Base-by-base conservation (phyloP, 2,113 vertebrate species). In the Sinocyclocheilus rhinocerous region DNA sequence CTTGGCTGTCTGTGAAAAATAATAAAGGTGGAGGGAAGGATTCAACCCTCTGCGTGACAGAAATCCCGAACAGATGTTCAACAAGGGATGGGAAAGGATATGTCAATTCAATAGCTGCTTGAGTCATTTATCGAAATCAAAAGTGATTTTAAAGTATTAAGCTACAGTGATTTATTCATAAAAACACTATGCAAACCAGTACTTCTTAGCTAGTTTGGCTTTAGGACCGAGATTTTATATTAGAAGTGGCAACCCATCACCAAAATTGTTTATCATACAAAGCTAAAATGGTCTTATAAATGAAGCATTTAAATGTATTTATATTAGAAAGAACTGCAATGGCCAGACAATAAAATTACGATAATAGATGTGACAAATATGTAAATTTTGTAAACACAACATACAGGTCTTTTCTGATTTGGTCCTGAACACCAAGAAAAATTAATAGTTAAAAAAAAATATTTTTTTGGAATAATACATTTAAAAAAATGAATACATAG, bases 11-110 rank as follows among this genome's bases (percentile, higher is more conserved):
- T 52, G 26, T 29, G 80, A 80, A 77, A 84, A 81, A 83, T 70
- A 55, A 73, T 52, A 69, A 84, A 73, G 57, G 48, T 36, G 65
- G 36, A 39, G 65, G 18, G 16, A 84, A 48, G 48, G 4, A 48
- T n/a, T 65, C 63, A 76, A 45, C 36, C 42, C 65, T n/a, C 59
- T 45, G 61, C 36, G 16, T 85, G 20, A 57, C 83, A 85, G 29
- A 83, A 86, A 81, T 76, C 81, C 78, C 83, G 63, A 76, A 79
- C 61, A 26, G 73, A 50, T 81, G 78, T 63, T 61, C 48, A 55
- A 69, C 26, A 80, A 69, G 24, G 79, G n/a, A n/a, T 10, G 67
- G 59, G 45, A 36, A 73, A 57, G 52, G 5, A 79, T 29, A 13
- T 1, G 16, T 18, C 63, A 50, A 24, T 52, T 72, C 26, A 67